Conservation (phyloP, 2,113 vertebrate species). For the Zosterops hypoxanthus region DNA sequence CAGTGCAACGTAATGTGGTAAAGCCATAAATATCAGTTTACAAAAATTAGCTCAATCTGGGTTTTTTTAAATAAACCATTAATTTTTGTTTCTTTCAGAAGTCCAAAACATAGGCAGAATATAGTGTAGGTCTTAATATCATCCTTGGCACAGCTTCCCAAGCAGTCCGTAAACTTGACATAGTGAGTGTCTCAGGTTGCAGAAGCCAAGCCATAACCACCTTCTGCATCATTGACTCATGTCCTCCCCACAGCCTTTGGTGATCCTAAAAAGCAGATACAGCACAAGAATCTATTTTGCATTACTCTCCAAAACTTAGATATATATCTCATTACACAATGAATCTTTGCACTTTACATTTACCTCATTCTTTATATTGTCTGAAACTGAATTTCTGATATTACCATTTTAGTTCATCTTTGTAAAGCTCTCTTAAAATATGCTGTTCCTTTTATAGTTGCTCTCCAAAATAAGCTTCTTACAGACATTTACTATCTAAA, state of each 20-base stretch:
- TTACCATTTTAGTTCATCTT: background rate
- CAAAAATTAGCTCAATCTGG: background rate
- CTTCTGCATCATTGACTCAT: background rate
- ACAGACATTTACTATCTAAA: background rate
- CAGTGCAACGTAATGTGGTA: background rate
- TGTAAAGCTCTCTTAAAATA: conserved; percentile 10
- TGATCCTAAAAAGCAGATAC: background rate
- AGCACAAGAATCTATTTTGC: background rate
- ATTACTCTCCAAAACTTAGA: background rate
- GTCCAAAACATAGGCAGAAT: background rate
- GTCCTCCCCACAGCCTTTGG: background rate
- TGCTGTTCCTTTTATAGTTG: background rate
- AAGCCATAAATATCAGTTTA: background rate
- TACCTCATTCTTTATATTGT: background rate
- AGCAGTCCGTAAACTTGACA: background rate
- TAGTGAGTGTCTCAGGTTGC: background rate
- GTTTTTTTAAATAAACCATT: background rate
- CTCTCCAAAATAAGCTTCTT: conserved; percentile 10
- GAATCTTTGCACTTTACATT: background rate
- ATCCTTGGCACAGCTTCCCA: background rate
- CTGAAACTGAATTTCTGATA: background rate
- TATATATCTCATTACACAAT: background rate
- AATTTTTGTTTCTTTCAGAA: background rate
- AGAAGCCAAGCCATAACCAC: background rate
- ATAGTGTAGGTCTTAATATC: background rate